phyloP scores from a whole-genome alignment of 92 coral and sea anemone genomes.

The Actinernus sp. region DNA sequence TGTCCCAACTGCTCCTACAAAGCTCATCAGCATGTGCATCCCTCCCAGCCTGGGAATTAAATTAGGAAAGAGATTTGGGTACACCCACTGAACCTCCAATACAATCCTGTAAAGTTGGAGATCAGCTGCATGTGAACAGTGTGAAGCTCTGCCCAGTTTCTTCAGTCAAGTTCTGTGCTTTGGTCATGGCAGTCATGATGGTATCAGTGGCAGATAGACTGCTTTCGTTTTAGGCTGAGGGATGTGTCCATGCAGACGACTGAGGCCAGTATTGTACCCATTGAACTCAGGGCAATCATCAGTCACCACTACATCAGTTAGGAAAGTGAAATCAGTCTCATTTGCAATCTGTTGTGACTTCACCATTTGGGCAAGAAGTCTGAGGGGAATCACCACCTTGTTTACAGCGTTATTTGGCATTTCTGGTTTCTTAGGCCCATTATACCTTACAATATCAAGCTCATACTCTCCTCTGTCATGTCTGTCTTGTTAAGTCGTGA shows the following conservation, averaged over 20 bases:
- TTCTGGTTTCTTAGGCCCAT: conserved; percentile 65
- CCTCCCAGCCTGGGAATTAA: conserved; percentile 63
- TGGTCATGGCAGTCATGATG: conserved; percentile 36
- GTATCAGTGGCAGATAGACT: conserved; percentile 65
- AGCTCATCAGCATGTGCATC: conserved; percentile 71
- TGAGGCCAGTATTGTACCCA: conserved; percentile 48
- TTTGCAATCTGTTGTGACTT: conserved; percentile 58
- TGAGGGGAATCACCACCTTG: conserved; percentile 63
- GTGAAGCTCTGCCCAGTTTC: conserved; percentile 53
- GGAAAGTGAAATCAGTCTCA: conserved; percentile 51
- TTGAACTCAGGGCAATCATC: conserved; percentile 58
- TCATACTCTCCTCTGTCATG: conserved; percentile 50
- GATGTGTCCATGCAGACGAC: conserved; percentile 36
- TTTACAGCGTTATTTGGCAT: conserved; percentile 51
- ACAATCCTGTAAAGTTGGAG: conserved; percentile 63
- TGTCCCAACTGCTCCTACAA: conserved; percentile 59
- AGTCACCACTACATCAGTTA: conserved; percentile 18
- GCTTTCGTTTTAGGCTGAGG: conserved; percentile 59
- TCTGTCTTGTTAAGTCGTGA: conserved; percentile 57
- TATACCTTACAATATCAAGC: conserved; percentile 45
- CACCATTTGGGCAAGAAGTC: conserved; percentile 43
- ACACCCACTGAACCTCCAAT: conserved; percentile 50
- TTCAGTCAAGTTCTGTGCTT: conserved; percentile 11
- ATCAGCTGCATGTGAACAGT: conserved; percentile 41
- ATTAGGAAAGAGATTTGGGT: conserved; percentile 25